Evolutionary conservation across 2,888 invertebrate species (phyloP).

Genomic region (Pterobdella sp.): DNA sequence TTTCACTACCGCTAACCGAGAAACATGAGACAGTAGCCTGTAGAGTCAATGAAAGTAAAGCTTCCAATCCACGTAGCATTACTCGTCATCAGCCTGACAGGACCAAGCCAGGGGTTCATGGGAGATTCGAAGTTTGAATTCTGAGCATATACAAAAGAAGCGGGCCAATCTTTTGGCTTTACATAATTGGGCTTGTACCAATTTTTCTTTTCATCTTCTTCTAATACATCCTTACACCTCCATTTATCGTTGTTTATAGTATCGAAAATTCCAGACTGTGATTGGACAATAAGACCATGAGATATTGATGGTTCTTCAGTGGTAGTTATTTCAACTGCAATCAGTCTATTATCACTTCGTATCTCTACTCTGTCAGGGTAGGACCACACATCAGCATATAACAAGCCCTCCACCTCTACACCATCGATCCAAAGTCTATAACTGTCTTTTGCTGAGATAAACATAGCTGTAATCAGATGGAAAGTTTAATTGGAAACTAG

Average conservation of each 20-base stretch:
- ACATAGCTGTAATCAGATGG: conserved; percentile 25
- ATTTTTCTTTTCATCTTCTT: neutral
- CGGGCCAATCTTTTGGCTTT: conserved; percentile 4
- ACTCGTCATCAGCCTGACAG: conserved; percentile 14
- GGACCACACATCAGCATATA: conserved; percentile 19
- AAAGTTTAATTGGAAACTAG: too few species aligned
- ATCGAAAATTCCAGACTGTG: conserved; percentile 7
- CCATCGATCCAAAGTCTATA: conserved; percentile 20
- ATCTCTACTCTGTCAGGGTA: conserved; percentile 22
- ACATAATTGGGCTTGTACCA: conserved; percentile 13
- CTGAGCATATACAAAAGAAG: neutral
- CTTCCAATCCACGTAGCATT: conserved; percentile 21
- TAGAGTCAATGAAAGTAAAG: neutral
- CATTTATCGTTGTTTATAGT: neutral
- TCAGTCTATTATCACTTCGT: neutral
- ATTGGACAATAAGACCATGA: conserved; percentile 9
- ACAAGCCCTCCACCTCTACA: neutral
- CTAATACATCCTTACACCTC: conserved; percentile 1
- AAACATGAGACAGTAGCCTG: conserved; percentile 14
- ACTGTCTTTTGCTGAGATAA: conserved; percentile 17
- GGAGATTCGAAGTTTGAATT: conserved; percentile 9
- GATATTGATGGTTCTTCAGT: neutral
- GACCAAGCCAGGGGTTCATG: conserved; percentile 24
- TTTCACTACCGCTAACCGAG: conserved; percentile 16
- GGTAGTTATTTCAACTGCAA: conserved; percentile 11